These are phyloP conservation scores for Cotesia congregata DNA, from an alignment of 2,888 invertebrate genomes.

Conservation along the genomic window DNA sequence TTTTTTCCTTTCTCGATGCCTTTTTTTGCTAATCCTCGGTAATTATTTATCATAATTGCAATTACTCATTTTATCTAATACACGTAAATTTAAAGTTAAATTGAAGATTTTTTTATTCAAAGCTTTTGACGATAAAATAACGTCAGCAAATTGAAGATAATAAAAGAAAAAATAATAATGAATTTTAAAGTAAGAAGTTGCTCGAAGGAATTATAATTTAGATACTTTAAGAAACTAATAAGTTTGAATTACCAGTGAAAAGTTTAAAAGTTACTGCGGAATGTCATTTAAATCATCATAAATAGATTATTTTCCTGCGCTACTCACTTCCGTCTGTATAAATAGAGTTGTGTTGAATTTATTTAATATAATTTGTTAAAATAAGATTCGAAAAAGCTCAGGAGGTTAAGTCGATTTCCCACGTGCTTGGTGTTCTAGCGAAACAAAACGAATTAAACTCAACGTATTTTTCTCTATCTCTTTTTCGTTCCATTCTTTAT, in stretches of 20 bases:
- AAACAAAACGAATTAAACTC: neutral
- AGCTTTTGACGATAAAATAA: no score
- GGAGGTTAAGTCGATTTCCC: neutral
- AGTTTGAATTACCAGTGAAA: neutral
- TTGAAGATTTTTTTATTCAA: no score
- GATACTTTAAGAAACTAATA: neutral
- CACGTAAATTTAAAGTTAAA: no score
- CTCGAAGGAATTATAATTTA: neutral
- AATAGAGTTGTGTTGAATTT: neutral
- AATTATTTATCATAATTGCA: neutral
- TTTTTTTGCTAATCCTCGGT: neutral
- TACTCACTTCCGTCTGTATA: neutral
- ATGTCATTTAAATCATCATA: neutral
- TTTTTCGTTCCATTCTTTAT: neutral
- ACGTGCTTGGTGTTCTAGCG: neutral
- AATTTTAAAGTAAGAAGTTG: no score
- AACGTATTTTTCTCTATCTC: neutral
- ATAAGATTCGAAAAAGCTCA: neutral
- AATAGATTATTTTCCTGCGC: neutral
- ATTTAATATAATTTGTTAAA: slow-evolving; percentile 1
- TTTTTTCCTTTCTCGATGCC: neutral
- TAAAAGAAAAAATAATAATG: no score
- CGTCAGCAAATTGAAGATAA: no score
- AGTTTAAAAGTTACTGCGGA: neutral
- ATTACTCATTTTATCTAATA: no score